Percentiles rank a stretch among this genome's conserved stretches.
Evolutionary conservation across 53 echinoderm and acorn worm genomes (phyloP).

Genomic region (Actinopyga echinites): DNA sequence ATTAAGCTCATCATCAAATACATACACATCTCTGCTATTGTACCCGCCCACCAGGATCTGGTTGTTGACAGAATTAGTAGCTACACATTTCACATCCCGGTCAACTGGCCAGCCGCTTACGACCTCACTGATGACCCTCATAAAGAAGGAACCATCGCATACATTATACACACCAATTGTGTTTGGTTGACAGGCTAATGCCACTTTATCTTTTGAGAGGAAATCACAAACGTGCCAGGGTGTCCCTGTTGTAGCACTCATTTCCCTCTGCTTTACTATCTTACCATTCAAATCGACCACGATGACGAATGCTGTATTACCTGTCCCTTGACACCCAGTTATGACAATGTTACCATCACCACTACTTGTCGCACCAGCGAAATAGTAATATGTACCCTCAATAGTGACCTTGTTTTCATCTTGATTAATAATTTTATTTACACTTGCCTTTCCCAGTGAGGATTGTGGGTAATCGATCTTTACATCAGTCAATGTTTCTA

Average conservation of each 20-base stretch:
- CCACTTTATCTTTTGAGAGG: conserved; percentile 8
- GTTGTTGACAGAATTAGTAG: background rate
- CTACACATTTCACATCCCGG: background rate
- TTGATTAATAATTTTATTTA: background rate
- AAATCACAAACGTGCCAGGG: background rate
- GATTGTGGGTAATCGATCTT: too few relatives aligned
- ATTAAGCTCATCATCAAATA: background rate
- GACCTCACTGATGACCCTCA: background rate
- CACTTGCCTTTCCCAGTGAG: too few relatives aligned
- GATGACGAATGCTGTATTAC: too few relatives aligned
- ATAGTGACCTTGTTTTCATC: too few relatives aligned
- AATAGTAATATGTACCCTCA: too few relatives aligned
- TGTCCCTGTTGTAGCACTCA: too few relatives aligned
- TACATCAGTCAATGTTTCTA: background rate
- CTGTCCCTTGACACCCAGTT: background rate
- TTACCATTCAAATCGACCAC: too few relatives aligned
- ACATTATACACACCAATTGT: background rate
- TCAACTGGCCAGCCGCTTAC: background rate
- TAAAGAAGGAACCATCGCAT: background rate
- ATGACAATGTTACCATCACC: background rate
- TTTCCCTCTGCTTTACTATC: background rate
- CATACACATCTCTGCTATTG: conserved; percentile 5
- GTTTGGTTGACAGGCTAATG: background rate
- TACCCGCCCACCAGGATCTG: background rate
- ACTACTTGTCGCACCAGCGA: background rate